Percentiles rank a stretch among this genome's conserved stretches.
phyloP scores from a whole-genome alignment of 2,888 invertebrate genomes.

The Ectemnius continuus region DNA sequence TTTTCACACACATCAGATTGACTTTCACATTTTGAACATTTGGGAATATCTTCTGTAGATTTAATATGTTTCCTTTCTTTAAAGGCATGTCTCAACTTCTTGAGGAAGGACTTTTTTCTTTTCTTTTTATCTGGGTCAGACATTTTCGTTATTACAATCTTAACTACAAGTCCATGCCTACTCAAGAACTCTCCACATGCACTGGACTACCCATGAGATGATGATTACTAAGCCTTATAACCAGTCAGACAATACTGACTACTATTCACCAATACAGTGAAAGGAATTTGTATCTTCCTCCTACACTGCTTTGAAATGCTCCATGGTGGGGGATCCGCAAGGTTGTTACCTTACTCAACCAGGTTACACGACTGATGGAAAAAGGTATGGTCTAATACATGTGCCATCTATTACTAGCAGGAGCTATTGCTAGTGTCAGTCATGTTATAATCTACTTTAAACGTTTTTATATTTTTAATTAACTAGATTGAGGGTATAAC shows the following conservation, averaged over 20 bases:
- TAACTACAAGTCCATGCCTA: not conserved
- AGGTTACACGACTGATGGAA: conserved; percentile 35
- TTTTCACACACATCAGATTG: conserved; percentile 4
- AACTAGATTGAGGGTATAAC: too few relatives aligned
- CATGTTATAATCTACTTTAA: too few relatives aligned
- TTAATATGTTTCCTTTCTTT: conserved; percentile 33
- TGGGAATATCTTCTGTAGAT: conserved; percentile 9
- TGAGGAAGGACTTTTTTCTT: conserved; percentile 53
- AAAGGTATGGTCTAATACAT: conserved; percentile 10
- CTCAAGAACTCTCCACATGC: too few relatives aligned
- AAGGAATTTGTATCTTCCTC: conserved; percentile 16
- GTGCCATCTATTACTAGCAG: too few relatives aligned
- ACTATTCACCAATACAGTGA: conserved; percentile 23
- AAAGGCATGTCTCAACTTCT: conserved; percentile 48
- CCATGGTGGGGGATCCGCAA: conserved; percentile 51
- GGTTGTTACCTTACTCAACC: conserved; percentile 40
- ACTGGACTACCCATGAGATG: conserved; percentile 35
- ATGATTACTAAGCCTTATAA: conserved; percentile 21
- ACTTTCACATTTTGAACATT: conserved; percentile 6
- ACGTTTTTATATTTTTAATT: too few relatives aligned
- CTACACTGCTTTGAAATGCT: conserved; percentile 25
- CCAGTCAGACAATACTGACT: conserved; percentile 10
- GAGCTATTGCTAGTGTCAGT: too few relatives aligned
- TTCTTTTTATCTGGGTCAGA: conserved; percentile 33
- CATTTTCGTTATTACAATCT: conserved; percentile 35